Base-by-base conservation (phyloP, 2,113 vertebrate species). In the Oxyruncus cristatus region DNA sequence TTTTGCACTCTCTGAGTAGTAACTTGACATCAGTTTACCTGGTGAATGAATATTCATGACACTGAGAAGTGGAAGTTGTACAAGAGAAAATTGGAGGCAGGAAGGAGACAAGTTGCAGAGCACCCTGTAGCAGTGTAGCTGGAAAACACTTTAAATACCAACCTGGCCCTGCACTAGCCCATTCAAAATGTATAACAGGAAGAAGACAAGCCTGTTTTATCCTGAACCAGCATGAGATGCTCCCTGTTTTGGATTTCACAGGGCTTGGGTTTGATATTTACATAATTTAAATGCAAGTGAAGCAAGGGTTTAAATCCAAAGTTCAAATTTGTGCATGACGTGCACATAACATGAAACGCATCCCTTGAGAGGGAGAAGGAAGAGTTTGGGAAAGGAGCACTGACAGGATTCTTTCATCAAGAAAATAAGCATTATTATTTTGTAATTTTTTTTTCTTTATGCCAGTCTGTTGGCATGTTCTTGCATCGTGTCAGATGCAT, bases 221-320 rank as follows among this genome's bases (percentile, higher is more conserved):
- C 70, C 86, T 75, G n/a, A 84, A 91, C 14, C 39, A 44, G 76
- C 68, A 61, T 39, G 65, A 87, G 73, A 81, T 93, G 91, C 80
- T 86, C 81, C 82, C 85, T 86, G 42, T 56, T 94, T 89, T 55
- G 70, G 77, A 78, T 95, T 96, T 92, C 86, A 75, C 61, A 93
- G 70, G 42, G 84, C 73, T 93, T 75, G 91, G 44, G 33, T 79
- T 95, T 96, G 93, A 72, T 97, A 96, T 95, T 95, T 96, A 92
- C 91, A 65, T 94, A 89, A 94, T 95, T 89, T 77, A 85, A 94
- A 92, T 75, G 65, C 80, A 75, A 92, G 84, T 35, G 74, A 91
- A 92, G 89, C 76, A 56, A 83, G 37, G 44, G 65, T 94, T 97
- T 96, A 95, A 95, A 95, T 92, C 81, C 80, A 91, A 89, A 95